Evolutionary conservation across 2,113 vertebrate species (phyloP).

Genomic region (Plotosus lineatus): DNA sequence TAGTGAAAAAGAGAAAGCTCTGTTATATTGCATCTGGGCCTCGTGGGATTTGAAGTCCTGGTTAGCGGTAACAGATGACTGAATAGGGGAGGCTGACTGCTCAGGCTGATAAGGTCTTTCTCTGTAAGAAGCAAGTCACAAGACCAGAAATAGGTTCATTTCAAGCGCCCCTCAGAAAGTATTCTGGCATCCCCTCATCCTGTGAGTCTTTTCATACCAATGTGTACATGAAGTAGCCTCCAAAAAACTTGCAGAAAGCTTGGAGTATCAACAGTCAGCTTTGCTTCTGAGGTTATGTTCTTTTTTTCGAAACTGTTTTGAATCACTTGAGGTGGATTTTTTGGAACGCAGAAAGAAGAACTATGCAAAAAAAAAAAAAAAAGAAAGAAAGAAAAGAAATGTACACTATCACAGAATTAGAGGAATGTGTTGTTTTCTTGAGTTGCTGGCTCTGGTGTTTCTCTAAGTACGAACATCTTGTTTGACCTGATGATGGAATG

Average conservation of each 20-base stretch:
- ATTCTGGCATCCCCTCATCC: neutral
- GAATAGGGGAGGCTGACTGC: conserved; percentile 30
- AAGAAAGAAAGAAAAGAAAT: too few relatives aligned
- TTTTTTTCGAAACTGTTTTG: conserved; percentile 16
- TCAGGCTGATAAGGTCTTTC: conserved; percentile 47
- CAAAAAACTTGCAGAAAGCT: conserved; percentile 1
- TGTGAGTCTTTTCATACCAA: neutral
- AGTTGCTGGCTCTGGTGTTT: conserved; percentile 3
- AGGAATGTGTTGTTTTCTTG: conserved; percentile 14
- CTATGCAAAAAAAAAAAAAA: too few relatives aligned
- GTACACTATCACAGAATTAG: conserved; percentile 21
- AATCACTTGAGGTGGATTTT: neutral
- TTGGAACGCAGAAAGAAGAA: conserved; percentile 1
- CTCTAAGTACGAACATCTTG: conserved; percentile 22
- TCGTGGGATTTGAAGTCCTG: conserved; percentile 31
- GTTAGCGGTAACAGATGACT: conserved; percentile 30
- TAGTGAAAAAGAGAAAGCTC: conserved; percentile 31
- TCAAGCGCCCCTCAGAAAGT: conserved; percentile 27
- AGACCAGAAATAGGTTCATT: conserved; percentile 38
- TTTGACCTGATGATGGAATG: conserved; percentile 37
- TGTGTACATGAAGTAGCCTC: neutral
- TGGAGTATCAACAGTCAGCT: neutral
- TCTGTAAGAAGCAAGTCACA: conserved; percentile 14
- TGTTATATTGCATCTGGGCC: conserved; percentile 34
- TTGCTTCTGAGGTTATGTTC: neutral